These are phyloP conservation scores for Corythornis vintsioides DNA, from an alignment of 2,113 vertebrate species.

Conservation along the genomic window DNA sequence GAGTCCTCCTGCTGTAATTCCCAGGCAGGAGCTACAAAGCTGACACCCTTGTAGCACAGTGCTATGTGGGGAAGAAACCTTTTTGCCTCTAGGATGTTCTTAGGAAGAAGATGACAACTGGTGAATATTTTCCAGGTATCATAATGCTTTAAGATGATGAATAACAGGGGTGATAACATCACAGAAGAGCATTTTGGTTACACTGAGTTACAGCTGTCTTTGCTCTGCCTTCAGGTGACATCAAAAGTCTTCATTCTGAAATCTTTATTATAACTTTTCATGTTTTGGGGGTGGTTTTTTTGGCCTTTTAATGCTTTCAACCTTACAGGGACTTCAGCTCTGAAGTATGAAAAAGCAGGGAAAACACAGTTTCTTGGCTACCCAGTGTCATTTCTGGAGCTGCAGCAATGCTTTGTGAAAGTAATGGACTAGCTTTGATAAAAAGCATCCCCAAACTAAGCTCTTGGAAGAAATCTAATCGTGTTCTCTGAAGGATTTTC, in stretches of 20 bases:
- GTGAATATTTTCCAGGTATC: conserved; percentile 50
- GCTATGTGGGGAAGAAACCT: not conserved
- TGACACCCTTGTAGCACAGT: not conserved
- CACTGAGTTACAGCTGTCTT: not conserved
- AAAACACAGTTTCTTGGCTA: not conserved
- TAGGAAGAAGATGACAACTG: conserved; percentile 33
- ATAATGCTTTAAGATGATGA: conserved; percentile 21
- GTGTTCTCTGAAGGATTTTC: not conserved
- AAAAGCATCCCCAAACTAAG: not conserved
- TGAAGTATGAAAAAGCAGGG: not conserved
- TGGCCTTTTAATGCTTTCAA: not conserved
- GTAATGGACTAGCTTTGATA: not conserved
- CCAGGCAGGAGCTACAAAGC: conserved; percentile 5
- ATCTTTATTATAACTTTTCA: not conserved
- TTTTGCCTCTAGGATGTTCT: conserved; percentile 28
- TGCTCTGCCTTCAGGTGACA: not conserved
- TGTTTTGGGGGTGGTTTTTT: not conserved
- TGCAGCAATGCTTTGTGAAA: not conserved
- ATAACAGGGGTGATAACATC: conserved; percentile 29
- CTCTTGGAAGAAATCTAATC: not conserved
- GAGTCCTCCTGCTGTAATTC: conserved; percentile 19
- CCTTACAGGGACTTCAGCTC: not conserved
- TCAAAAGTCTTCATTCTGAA: not conserved
- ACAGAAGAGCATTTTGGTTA: not conserved
- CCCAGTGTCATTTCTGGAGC: not conserved